A percentile compares a stretch with the other conserved stretches of the same genome.
These are phyloP conservation scores for Catocala nupta DNA, from an alignment of 2,888 invertebrate species.

Conservation along the genomic window DNA sequence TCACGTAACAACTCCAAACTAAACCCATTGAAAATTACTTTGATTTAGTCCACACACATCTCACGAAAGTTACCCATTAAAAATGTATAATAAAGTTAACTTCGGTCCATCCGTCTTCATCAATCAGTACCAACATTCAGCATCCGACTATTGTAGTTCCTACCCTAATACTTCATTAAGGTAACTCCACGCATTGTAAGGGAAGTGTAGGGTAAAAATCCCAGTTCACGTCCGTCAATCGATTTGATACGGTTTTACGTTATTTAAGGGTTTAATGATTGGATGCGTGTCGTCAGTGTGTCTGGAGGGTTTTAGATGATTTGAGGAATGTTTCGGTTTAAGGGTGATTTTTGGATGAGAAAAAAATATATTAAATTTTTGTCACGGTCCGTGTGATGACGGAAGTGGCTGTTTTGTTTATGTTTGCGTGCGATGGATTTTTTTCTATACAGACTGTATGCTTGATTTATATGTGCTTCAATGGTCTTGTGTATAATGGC, in stretches of 20 bases:
- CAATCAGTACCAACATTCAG: constrained; percentile 59
- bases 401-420: constrained; percentile 15
- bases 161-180: constrained; percentile 58
- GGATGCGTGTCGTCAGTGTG: constrained; percentile 52
- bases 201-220: constrained; percentile 43
- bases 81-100: constrained; percentile 26
- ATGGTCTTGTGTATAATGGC: no score
- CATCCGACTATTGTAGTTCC: constrained; percentile 50
- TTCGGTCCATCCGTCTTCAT: constrained; percentile 58
- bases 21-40: background rate
- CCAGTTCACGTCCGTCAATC: constrained; percentile 46
- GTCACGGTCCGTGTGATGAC: constrained; percentile 21
- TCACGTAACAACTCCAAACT: background rate
- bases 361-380: constrained; percentile 25
- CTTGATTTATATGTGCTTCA: no score
- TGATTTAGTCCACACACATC: constrained; percentile 16
- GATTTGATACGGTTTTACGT: constrained; percentile 49
- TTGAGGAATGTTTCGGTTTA: constrained; percentile 18
- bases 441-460: no score
- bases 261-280: constrained; percentile 40
- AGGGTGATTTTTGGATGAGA: constrained; percentile 10
- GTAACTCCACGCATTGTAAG: constrained; percentile 35
- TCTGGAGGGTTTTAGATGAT: constrained; percentile 44
- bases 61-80: constrained; percentile 31
- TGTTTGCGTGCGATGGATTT: no score